Percentiles rank a stretch among this genome's conserved stretches.
phyloP scores from a whole-genome alignment of 2,797 vertebrate species.

The Centropyge bicolor region DNA sequence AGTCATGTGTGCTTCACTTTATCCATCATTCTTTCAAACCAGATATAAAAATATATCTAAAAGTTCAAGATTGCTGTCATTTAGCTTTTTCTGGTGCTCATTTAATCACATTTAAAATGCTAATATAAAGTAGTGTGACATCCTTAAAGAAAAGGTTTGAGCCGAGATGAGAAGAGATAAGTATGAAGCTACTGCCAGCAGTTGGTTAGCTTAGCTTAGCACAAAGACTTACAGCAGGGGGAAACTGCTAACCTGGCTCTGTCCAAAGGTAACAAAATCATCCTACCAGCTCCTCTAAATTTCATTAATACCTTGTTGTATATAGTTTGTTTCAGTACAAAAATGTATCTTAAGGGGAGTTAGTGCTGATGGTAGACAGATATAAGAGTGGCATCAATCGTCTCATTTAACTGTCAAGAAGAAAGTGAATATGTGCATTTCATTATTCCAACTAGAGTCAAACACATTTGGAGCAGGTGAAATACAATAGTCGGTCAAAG shows the following conservation, averaged over 20 bases:
- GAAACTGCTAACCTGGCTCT: neutral
- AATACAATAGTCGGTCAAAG: constrained; percentile 48
- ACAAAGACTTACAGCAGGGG: neutral
- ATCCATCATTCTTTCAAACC: neutral
- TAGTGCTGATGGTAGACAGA: neutral
- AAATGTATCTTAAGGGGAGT: neutral
- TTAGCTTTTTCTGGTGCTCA: too few species aligned
- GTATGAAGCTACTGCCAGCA: neutral
- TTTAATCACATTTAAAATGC: constrained; percentile 1
- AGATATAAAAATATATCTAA: too few species aligned
- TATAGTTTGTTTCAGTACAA: neutral
- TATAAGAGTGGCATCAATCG: too few species aligned
- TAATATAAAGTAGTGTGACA: neutral
- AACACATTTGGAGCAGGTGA: constrained; percentile 36
- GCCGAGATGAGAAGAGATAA: neutral
- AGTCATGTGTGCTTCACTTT: neutral
- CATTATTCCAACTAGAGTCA: neutral
- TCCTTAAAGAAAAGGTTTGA: too few species aligned
- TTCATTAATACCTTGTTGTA: too few species aligned
- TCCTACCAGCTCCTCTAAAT: neutral
- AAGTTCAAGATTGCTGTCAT: too few species aligned
- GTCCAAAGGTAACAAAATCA: neutral
- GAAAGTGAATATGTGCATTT: neutral
- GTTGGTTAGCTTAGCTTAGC: neutral
- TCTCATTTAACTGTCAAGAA: neutral